phyloP scores from a whole-genome alignment of 2,888 invertebrate species.

The Drosophila nigritarsus region DNA sequence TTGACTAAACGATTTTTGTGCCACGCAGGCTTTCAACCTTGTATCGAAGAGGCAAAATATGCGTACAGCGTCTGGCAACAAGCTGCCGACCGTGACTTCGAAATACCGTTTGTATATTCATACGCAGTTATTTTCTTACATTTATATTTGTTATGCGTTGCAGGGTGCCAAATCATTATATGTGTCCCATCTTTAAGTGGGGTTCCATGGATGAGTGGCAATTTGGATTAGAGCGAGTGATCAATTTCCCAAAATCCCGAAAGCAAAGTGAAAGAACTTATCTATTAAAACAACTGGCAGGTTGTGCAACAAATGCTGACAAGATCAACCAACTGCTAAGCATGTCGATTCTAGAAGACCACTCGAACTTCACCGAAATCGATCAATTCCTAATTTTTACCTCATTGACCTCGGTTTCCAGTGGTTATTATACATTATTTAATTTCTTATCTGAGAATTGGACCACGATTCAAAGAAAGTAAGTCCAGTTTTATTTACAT shows the following conservation, averaged over 20 bases:
- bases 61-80: constrained; percentile 92
- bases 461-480: constrained; percentile 89
- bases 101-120: constrained; percentile 89
- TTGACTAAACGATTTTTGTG: constrained; percentile 91
- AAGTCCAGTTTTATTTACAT: constrained; percentile 68
- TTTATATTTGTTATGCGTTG: constrained; percentile 3
- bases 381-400: constrained; percentile 91
- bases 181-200: constrained; percentile 94
- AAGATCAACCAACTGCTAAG: constrained; percentile 90
- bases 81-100: constrained; percentile 90
- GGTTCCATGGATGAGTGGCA: constrained; percentile 93
- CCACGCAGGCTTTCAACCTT: constrained; percentile 91
- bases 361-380: constrained; percentile 91
- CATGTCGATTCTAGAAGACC: constrained; percentile 89
- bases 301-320: constrained; percentile 90
- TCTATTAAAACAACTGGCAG: constrained; percentile 91
- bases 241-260: constrained; percentile 90
- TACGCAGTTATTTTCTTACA: not conserved
- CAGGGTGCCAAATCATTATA: constrained; percentile 90
- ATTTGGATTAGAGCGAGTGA: constrained; percentile 91
- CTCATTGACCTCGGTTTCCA: constrained; percentile 90
- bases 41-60: constrained; percentile 90
- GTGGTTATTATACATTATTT: constrained; percentile 90
- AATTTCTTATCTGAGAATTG: constrained; percentile 90
- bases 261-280: constrained; percentile 91